Percentiles rank a stretch among this genome's conserved stretches.
phyloP scores from a whole-genome alignment of 2,797 vertebrate genomes.

The Distichodus sexfasciatus region DNA sequence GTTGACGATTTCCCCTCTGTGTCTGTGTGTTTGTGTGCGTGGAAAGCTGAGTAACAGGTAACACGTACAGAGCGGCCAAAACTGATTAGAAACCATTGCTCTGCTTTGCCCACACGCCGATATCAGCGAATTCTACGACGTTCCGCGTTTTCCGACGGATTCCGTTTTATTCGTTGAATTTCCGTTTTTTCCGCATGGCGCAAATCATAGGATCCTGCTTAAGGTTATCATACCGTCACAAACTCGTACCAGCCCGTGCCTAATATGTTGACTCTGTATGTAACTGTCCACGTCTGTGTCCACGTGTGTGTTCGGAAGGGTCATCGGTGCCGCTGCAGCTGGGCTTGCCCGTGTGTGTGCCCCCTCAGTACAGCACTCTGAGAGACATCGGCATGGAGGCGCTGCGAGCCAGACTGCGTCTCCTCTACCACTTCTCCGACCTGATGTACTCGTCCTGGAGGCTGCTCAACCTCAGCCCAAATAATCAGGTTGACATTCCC shows the following conservation, averaged over 20 bases:
- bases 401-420: conserved; percentile 74
- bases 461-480: conserved; percentile 77
- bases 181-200: too few species aligned
- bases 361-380: conserved; percentile 78
- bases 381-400: conserved; percentile 72
- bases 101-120: too few species aligned
- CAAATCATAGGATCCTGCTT: too few species aligned
- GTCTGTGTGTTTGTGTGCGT: too few species aligned
- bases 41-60: too few species aligned
- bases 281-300: neutral
- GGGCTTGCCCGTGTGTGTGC: conserved; percentile 74
- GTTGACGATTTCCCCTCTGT: too few species aligned
- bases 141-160: too few species aligned
- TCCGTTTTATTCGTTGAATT: too few species aligned
- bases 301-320: conserved; percentile 44
- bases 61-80: too few species aligned
- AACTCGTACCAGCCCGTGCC: neutral
- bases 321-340: conserved; percentile 67
- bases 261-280: neutral
- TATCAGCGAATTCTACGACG: too few species aligned
- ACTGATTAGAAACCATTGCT: too few species aligned
- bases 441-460: conserved; percentile 84
- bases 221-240: too few species aligned
- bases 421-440: conserved; percentile 82
- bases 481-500: conserved; percentile 63